Percentiles rank a stretch among this genome's conserved stretches.
These are phyloP conservation scores for Homalodisca vitripennis DNA, from an alignment of 1,140 invertebrate genomes.

Conservation along the genomic window DNA sequence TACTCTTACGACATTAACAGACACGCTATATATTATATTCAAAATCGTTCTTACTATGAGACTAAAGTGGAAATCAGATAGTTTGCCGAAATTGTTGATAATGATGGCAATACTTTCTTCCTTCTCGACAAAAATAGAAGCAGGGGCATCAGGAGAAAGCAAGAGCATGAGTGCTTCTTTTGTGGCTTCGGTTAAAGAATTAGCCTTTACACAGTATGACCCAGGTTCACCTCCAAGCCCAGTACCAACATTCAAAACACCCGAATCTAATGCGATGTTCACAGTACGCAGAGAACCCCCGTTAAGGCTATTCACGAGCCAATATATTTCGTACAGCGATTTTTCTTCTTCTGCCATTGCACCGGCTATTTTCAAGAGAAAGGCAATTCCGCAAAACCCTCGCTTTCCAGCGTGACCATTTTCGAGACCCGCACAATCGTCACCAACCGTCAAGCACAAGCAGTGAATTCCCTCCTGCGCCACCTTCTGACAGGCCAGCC, in stretches of 20 bases:
- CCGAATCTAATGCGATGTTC: neutral
- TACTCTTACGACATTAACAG: neutral
- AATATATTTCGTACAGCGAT: constrained; percentile 51
- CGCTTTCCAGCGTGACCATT: constrained; percentile 51
- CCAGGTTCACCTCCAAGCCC: constrained; percentile 1
- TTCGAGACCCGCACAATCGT: constrained; percentile 52
- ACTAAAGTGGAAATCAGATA: constrained; percentile 13
- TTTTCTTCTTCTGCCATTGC: constrained; percentile 61
- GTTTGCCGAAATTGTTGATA: constrained; percentile 12
- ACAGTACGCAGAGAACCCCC: constrained; percentile 34
- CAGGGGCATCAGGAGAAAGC: neutral
- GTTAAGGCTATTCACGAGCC: constrained; percentile 42
- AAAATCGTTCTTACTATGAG: neutral
- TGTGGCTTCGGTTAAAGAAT: neutral
- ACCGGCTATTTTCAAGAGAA: constrained; percentile 66
- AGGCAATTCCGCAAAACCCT: constrained; percentile 59
- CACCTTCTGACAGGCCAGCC: constrained; percentile 55
- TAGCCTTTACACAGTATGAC: neutral
- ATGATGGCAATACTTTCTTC: constrained; percentile 4
- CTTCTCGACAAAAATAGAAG: neutral
- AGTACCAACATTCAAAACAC: neutral
- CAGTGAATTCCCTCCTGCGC: constrained; percentile 50
- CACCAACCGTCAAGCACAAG: constrained; percentile 45
- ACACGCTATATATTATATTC: neutral
- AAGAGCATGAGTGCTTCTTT: neutral